phyloP scores from a whole-genome alignment of 2,888 invertebrate species.

The Limnephilus auricula region DNA sequence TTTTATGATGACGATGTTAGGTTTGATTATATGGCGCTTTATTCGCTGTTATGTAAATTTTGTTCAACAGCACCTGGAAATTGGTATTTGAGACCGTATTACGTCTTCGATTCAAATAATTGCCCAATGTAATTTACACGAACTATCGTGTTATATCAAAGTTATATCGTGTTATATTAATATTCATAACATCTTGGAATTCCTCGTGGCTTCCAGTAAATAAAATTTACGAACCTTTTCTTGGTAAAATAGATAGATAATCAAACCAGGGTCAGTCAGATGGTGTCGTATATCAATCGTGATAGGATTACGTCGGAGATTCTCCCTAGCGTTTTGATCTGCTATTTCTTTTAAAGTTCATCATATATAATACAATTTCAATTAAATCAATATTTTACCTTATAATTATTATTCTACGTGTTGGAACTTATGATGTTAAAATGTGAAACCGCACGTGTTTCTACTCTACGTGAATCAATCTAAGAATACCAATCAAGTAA shows the following conservation, averaged over 20 bases:
- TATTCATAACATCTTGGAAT: too few relatives aligned
- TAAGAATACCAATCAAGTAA: not conserved
- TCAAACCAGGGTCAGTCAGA: not conserved
- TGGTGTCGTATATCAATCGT: not conserved
- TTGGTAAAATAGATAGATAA: too few relatives aligned
- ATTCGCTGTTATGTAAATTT: not conserved
- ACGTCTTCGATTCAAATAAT: not conserved
- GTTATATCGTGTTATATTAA: not conserved
- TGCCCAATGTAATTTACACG: not conserved
- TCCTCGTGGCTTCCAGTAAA: too few relatives aligned
- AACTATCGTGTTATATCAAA: not conserved
- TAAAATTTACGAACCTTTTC: too few relatives aligned
- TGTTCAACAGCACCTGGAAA: not conserved
- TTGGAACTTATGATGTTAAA: not conserved
- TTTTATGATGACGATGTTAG: not conserved
- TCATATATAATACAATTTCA: not conserved
- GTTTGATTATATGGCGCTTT: not conserved
- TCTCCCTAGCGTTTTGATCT: not conserved
- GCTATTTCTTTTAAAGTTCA: not conserved
- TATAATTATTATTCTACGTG: not conserved
- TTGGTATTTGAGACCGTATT: not conserved
- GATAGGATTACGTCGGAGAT: too few relatives aligned
- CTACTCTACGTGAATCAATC: too few relatives aligned
- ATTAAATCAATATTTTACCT: not conserved
- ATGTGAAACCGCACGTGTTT: not conserved